A percentile compares a stretch with the other conserved stretches of the same genome.
phyloP scores from a whole-genome alignment of 2,797 vertebrate species.

The Tympanoctomys barrerae region DNA sequence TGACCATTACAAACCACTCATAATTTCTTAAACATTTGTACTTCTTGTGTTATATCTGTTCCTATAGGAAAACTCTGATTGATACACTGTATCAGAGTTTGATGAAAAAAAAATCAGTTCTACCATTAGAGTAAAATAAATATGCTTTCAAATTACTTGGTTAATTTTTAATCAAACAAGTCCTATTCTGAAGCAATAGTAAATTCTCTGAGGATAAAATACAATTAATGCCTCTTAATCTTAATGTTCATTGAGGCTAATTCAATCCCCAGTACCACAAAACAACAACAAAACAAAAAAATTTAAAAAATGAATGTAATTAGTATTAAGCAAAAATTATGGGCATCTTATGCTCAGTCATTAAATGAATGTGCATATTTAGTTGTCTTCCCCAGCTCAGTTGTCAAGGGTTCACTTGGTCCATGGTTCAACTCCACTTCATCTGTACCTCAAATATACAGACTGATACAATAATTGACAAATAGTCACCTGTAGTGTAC shows the following conservation, averaged over 20 bases:
- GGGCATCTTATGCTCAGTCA: not conserved
- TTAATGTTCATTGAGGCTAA: constrained; percentile 17
- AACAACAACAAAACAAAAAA: no score
- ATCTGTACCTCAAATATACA: not conserved
- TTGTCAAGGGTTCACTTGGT: not conserved
- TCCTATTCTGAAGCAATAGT: constrained; percentile 3
- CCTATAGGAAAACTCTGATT: no score
- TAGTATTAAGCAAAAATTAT: constrained; percentile 7
- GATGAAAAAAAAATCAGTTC: constrained; percentile 27
- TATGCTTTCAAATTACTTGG: constrained; percentile 6
- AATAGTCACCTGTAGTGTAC: not conserved
- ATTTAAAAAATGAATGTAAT: constrained; percentile 55
- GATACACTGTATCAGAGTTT: not conserved
- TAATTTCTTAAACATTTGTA: no score
- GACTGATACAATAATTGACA: not conserved
- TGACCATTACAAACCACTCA: no score
- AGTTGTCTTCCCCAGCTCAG: not conserved
- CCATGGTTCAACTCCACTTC: not conserved
- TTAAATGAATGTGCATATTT: not conserved
- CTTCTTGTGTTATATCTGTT: no score
- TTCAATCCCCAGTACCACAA: no score
- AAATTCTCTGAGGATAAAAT: constrained; percentile 23
- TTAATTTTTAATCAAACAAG: not conserved
- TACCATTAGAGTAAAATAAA: not conserved
- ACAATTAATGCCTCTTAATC: constrained; percentile 47